phyloP scores from a whole-genome alignment of 2,888 invertebrate genomes.

The Limnephilus lunatus region DNA sequence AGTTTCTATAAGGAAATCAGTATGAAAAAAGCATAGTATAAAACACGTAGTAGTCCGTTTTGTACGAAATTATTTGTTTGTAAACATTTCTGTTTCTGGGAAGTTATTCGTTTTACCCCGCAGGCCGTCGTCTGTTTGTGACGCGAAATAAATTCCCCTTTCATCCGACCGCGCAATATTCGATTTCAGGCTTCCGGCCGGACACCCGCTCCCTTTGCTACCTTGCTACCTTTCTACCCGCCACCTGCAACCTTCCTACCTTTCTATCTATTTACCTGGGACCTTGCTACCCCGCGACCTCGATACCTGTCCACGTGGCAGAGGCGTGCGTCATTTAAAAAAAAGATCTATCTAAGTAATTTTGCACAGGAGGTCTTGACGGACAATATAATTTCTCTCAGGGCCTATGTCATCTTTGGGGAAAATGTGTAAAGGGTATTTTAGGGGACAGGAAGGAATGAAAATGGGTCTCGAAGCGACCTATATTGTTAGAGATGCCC shows the following conservation, averaged over 20 bases:
- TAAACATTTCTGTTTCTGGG: not conserved
- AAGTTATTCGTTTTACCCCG: not conserved
- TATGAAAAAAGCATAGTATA: too few species aligned
- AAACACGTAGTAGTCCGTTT: too few species aligned
- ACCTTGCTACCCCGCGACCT: not conserved
- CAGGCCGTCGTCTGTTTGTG: constrained; percentile 21
- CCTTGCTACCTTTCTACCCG: not conserved
- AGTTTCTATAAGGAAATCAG: too few species aligned
- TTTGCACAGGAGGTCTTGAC: too few species aligned
- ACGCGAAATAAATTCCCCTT: constrained; percentile 27
- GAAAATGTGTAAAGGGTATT: too few species aligned
- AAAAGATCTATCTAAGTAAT: not conserved
- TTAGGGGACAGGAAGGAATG: too few species aligned
- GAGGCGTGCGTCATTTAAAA: not conserved
- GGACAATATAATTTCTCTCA: too few species aligned
- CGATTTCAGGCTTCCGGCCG: constrained; percentile 22
- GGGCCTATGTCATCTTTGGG: too few species aligned
- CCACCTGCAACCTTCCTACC: not conserved
- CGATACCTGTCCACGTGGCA: not conserved
- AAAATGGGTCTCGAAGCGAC: too few species aligned
- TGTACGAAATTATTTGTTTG: too few species aligned
- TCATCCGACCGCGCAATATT: constrained; percentile 30
- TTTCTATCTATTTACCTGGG: not conserved
- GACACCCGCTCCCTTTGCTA: constrained; percentile 19
- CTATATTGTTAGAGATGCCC: too few species aligned